Evolutionary conservation across 2,113 vertebrate genomes (phyloP), one percentile per base, ranked within the genome.

Genomic region (Piprites chloris): DNA sequence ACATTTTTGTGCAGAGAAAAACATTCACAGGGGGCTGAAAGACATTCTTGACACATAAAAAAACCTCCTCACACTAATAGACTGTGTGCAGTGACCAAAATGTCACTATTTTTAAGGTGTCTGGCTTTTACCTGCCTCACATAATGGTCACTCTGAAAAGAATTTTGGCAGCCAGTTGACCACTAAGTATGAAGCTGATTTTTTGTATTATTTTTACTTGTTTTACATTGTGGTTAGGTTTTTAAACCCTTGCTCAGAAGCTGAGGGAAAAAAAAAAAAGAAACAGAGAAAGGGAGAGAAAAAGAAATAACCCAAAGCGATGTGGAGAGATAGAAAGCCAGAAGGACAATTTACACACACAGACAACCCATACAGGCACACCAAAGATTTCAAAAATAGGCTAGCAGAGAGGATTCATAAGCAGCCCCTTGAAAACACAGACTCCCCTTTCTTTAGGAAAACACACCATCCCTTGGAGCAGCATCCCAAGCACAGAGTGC

Each of bases 381-480:
- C 55, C 53, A 49, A 75, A 63, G 71, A 47, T 55, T 94, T 85
- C 71, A 91, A 96, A 97, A 97, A 97, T 73, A 96, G 87, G 89
- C 85, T 68, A 59, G 66, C 17, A 33, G 67, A 72, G 91, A 84
- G 46, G 68, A 50, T 68, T 92, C 80, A 92, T 89, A 96, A 97
- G 96, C 71, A 97, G 68, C 18, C 42, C 82, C 89, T 95, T 91
- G 77, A 88, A 97, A 96, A 90, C n/a, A 33, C 11, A 33, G 9
- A 37, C 46, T 95, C 50, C 83, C 47, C 93, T 94, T 95, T 87
- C 85, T 76, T 95, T 90, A 77, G 76, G 86, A 86, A 96, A 96
- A 95, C 79, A 96, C 37, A 1, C 37, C 37, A 19, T 72, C 85
- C 58, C 93, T 94, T 89, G 6, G 13, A 89, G 72, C 72, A 97